These are phyloP conservation scores for Cliona cf. orientalis DNA, from an alignment of 37 sponge, comb jelly and placozoan species.

Conservation along the genomic window DNA sequence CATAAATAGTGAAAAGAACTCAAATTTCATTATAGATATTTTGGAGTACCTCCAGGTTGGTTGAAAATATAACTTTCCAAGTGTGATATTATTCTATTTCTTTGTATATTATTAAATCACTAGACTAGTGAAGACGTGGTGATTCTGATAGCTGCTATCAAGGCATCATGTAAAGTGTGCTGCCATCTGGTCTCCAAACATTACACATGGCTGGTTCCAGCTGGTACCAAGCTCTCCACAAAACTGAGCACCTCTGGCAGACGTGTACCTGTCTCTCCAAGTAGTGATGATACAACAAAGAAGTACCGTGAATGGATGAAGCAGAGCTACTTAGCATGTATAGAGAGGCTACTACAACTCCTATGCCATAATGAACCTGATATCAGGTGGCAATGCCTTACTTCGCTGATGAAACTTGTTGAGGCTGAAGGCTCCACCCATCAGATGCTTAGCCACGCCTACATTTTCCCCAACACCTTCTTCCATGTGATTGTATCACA, in stretches of 20 bases:
- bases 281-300: not conserved
- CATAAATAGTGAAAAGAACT: slow-evolving; percentile 45
- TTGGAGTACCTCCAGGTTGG: slow-evolving; percentile 51
- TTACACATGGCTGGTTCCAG: slow-evolving; percentile 32
- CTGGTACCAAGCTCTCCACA: not conserved
- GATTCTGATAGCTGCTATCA: slow-evolving; percentile 25
- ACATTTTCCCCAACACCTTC: slow-evolving; percentile 35
- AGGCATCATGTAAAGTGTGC: slow-evolving; percentile 18
- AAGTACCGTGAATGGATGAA: slow-evolving; percentile 56
- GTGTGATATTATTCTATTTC: not conserved
- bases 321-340: slow-evolving; percentile 14
- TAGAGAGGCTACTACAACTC: slow-evolving; percentile 14
- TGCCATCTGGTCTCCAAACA: slow-evolving; percentile 13
- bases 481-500: slow-evolving; percentile 21
- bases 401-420: slow-evolving; percentile 29
- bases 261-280: not conserved
- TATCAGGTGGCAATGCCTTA: slow-evolving; percentile 19
- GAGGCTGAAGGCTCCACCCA: slow-evolving; percentile 23
- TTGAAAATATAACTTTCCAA: not conserved
- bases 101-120: not conserved
- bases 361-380: slow-evolving; percentile 1
- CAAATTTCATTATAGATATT: slow-evolving; percentile 62
- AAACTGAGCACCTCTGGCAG: not conserved
- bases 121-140: not conserved
- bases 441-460: not conserved